A percentile compares a stretch with the other conserved stretches of the same genome.
These are phyloP conservation scores for Samia ricini DNA, from an alignment of 1,140 invertebrate genomes.

Conservation along the genomic window DNA sequence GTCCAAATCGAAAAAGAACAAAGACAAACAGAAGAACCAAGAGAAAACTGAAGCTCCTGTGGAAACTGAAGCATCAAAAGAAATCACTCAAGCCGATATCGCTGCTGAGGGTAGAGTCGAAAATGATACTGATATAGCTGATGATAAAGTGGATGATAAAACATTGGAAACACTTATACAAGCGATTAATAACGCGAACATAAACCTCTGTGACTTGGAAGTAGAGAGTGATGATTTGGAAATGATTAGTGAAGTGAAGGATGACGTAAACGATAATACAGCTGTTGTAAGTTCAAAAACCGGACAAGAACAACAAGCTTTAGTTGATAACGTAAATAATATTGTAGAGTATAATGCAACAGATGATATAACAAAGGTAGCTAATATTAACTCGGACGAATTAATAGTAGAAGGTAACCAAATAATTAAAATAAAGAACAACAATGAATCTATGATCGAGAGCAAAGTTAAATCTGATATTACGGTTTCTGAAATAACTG, in stretches of 20 bases:
- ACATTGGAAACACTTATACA: slow-evolving; percentile 52
- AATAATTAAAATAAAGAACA: neutral
- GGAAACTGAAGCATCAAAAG: slow-evolving; percentile 28
- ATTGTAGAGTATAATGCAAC: neutral
- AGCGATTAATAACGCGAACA: slow-evolving; percentile 53
- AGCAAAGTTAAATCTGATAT: neutral
- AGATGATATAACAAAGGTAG: neutral
- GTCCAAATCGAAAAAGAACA: slow-evolving; percentile 63
- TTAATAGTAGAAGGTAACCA: neutral
- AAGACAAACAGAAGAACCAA: slow-evolving; percentile 38
- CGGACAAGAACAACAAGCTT: neutral
- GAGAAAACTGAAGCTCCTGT: slow-evolving; percentile 32
- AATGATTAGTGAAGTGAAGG: neutral
- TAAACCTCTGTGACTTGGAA: slow-evolving; percentile 49
- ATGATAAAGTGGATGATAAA: slow-evolving; percentile 48
- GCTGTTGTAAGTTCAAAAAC: no score
- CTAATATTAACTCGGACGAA: neutral
- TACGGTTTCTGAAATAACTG: neutral
- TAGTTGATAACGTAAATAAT: neutral
- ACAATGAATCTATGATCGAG: neutral
- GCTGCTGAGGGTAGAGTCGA: slow-evolving; percentile 21
- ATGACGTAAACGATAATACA: neutral
- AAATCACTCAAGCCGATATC: slow-evolving; percentile 31
- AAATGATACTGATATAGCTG: slow-evolving; percentile 6
- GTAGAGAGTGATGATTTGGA: slow-evolving; percentile 35